Percentiles rank a stretch among this genome's conserved stretches.
phyloP scores from a whole-genome alignment of 2,113 vertebrate species.

The Misgurnus anguillicaudatus region DNA sequence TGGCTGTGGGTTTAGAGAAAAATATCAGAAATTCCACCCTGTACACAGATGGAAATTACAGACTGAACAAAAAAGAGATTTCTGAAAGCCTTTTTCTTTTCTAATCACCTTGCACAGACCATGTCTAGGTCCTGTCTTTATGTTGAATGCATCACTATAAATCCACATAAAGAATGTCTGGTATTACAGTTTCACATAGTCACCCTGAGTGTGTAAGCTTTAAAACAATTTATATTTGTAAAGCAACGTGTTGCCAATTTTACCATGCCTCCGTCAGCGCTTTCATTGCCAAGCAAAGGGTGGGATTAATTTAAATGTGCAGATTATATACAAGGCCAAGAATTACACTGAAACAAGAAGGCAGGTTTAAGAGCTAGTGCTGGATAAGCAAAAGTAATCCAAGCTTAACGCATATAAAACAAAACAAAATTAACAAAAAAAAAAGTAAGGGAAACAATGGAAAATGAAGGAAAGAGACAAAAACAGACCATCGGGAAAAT shows the following conservation, averaged over 20 bases:
- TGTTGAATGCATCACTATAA: slow-evolving; percentile 38
- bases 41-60: slow-evolving; percentile 12
- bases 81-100: slow-evolving; percentile 60
- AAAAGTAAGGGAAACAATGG: slow-evolving; percentile 57
- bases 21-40: slow-evolving; percentile 7
- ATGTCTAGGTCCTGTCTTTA: slow-evolving; percentile 24
- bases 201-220: slow-evolving; percentile 44
- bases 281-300: slow-evolving; percentile 36
- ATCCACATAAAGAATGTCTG: slow-evolving; percentile 28
- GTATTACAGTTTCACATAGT: slow-evolving; percentile 10
- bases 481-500: slow-evolving; percentile 64
- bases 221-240: slow-evolving; percentile 66
- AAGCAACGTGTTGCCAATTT: slow-evolving; percentile 48
- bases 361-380: slow-evolving; percentile 58
- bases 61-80: slow-evolving; percentile 35
- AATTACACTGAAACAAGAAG: slow-evolving; percentile 66
- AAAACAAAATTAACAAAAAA: slow-evolving; percentile 69
- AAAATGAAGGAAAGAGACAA: slow-evolving; percentile 55
- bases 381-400: slow-evolving; percentile 70
- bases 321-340: slow-evolving; percentile 49
- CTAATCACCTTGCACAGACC: slow-evolving; percentile 55
- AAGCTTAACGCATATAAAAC: slow-evolving; percentile 65
- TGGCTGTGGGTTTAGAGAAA: slow-evolving; percentile 17
- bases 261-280: slow-evolving; percentile 19
- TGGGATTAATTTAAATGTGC: slow-evolving; percentile 64